Percentiles rank a stretch among this genome's conserved stretches.
phyloP scores from a whole-genome alignment of 2,113 vertebrate genomes.

The Stegostoma tigrinum region DNA sequence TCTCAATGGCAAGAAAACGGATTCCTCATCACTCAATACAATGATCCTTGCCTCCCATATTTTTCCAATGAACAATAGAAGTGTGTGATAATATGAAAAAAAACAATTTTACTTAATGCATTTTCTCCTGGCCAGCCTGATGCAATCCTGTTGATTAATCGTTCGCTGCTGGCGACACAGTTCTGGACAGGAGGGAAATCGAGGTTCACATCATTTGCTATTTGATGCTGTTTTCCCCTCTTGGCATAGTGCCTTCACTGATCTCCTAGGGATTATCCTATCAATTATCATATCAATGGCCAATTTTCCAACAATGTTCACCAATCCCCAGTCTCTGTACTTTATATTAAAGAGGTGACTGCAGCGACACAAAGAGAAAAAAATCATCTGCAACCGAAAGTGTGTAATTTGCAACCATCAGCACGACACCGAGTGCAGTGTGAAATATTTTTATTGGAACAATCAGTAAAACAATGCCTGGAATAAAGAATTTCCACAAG shows the following conservation, averaged over 20 bases:
- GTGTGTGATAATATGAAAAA: background rate
- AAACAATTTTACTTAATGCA: background rate
- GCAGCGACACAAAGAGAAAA: background rate
- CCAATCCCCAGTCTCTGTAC: too few species aligned
- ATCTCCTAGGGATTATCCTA: background rate
- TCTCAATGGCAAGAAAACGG: background rate
- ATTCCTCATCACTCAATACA: background rate
- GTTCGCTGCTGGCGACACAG: background rate
- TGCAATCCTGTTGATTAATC: too few species aligned
- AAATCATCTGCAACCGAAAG: background rate
- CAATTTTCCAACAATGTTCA: background rate
- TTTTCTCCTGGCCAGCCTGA: background rate
- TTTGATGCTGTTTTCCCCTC: background rate
- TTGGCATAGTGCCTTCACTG: background rate
- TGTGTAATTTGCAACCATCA: background rate
- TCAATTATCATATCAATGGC: background rate
- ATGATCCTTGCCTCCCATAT: background rate
- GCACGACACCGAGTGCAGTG: background rate
- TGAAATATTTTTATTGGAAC: slow-evolving; percentile 17
- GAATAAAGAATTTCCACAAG: background rate
- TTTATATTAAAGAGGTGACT: background rate
- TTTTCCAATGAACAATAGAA: background rate
- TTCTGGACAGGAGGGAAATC: background rate
- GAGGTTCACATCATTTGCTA: background rate
- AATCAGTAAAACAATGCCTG: background rate